Percentiles rank a stretch among this genome's conserved stretches.
These are phyloP conservation scores for Pycnomerus fuliginosus DNA, from an alignment of 2,888 invertebrate species.

Conservation along the genomic window DNA sequence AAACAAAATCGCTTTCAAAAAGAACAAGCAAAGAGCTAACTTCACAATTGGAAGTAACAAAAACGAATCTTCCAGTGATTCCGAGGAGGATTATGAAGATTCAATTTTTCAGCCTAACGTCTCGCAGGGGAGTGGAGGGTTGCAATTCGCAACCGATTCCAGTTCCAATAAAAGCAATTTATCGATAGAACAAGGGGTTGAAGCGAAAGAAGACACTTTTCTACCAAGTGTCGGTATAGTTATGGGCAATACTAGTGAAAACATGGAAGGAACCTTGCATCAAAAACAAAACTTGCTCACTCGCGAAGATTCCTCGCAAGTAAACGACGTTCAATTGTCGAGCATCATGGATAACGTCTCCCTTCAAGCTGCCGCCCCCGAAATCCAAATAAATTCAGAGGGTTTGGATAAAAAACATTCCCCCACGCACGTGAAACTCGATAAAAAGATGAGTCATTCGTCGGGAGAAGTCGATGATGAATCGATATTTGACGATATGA, in stretches of 20 bases:
- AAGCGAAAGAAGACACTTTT: conserved; percentile 56
- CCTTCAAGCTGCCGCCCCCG: conserved; percentile 44
- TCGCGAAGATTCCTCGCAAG: conserved; percentile 46
- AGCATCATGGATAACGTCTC: conserved; percentile 51
- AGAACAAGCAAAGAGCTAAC: conserved; percentile 52
- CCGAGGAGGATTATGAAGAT: conserved; percentile 67
- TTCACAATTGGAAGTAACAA: conserved; percentile 35
- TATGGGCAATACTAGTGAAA: conserved; percentile 47
- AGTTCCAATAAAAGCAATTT: conserved; percentile 26
- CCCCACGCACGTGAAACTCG: conserved; percentile 58
- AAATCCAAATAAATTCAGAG: conserved; percentile 49
- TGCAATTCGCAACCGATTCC: conserved; percentile 35
- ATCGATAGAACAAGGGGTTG: conserved; percentile 43
- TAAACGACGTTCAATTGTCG: conserved; percentile 49
- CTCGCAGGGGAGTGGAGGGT: conserved; percentile 30
- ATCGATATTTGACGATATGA: conserved; percentile 66
- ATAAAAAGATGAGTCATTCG: conserved; percentile 69
- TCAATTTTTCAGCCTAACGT: conserved; percentile 52
- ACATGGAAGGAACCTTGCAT: conserved; percentile 41
- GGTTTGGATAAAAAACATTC: conserved; percentile 46
- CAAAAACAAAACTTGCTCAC: conserved; percentile 53
- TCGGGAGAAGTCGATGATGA: conserved; percentile 63
- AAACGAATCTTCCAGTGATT: conserved; percentile 55
- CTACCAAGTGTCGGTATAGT: conserved; percentile 68
- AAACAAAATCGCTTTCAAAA: conserved; percentile 69